Percentiles rank a stretch among this genome's conserved stretches.
Conservation (phyloP, 2,888 invertebrate genomes). For the Eretmocerus hayati region DNA sequence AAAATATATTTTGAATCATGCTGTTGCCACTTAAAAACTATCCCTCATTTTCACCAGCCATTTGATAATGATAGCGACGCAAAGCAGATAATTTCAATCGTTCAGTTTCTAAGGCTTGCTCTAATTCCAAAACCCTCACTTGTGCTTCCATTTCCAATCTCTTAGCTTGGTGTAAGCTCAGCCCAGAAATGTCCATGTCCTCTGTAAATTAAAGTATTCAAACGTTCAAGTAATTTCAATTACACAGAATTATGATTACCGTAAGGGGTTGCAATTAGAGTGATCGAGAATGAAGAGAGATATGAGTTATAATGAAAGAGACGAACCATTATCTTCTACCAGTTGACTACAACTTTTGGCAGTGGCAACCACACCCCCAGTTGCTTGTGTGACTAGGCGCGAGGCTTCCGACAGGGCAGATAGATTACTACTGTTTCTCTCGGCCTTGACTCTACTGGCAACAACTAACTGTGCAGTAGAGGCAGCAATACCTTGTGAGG, state of each 20-base stretch:
- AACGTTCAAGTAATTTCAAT: constrained; percentile 6
- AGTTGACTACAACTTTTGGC: constrained; percentile 83
- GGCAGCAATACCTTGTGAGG: constrained; percentile 93
- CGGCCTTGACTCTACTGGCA: constrained; percentile 92
- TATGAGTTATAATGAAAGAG: neutral
- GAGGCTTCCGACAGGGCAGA: constrained; percentile 79
- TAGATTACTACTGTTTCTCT: constrained; percentile 72
- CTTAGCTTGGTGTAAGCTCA: constrained; percentile 91
- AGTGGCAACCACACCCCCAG: constrained; percentile 88
- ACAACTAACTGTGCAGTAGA: constrained; percentile 96
- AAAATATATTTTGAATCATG: too few relatives aligned
- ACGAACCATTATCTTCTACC: constrained; percentile 70
- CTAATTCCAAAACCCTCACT: constrained; percentile 87
- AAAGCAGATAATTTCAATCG: constrained; percentile 77
- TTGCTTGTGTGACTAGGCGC: constrained; percentile 81
- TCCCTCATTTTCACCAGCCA: constrained; percentile 55
- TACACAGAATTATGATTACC: too few relatives aligned
- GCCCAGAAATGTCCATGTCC: constrained; percentile 80
- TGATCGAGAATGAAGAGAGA: too few relatives aligned
- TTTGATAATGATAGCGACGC: constrained; percentile 85
- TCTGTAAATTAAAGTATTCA: constrained; percentile 51
- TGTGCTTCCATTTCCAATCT: constrained; percentile 96
- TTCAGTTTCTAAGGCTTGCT: constrained; percentile 84
- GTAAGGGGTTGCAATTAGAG: too few relatives aligned
- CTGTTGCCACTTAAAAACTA: too few relatives aligned